Percentiles rank a stretch among this genome's conserved stretches.
phyloP scores from a whole-genome alignment of 2,113 vertebrate genomes.

The Ailuropoda melanoleuca region DNA sequence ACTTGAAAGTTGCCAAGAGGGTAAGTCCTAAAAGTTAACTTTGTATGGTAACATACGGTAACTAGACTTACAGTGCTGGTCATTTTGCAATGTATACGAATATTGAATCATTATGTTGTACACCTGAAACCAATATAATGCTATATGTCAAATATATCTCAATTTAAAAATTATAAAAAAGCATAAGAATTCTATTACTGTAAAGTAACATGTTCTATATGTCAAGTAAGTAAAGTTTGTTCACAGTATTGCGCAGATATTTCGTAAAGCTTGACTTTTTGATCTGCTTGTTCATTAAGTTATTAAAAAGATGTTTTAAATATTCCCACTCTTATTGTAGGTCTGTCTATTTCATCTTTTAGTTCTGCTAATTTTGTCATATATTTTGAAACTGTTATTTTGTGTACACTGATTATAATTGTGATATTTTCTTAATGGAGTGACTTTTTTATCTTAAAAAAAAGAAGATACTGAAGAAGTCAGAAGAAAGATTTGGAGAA shows the following conservation, averaged over 20 bases:
- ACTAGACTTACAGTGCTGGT: background rate
- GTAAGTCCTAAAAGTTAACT: background rate
- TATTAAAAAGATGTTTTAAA: slow-evolving; percentile 7
- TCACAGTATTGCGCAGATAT: background rate
- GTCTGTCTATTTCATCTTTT: background rate
- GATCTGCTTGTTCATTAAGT: background rate
- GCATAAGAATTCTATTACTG: background rate
- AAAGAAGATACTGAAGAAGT: background rate
- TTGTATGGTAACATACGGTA: background rate
- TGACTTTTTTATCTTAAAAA: background rate
- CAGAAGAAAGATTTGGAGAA: background rate
- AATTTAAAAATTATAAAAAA: background rate
- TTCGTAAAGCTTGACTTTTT: background rate
- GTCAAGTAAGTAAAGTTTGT: background rate
- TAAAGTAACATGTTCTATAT: background rate
- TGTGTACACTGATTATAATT: background rate
- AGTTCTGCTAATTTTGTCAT: background rate
- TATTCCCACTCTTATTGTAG: background rate
- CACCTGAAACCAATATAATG: background rate
- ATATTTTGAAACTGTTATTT: background rate
- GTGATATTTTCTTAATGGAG: background rate
- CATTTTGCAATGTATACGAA: background rate
- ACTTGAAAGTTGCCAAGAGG: background rate
- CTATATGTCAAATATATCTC: background rate
- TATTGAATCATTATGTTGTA: background rate